Evolutionary conservation across 2,797 vertebrate genomes (phyloP), one percentile per base, ranked within the genome.

Genomic region (Gouania willdenowi): DNA sequence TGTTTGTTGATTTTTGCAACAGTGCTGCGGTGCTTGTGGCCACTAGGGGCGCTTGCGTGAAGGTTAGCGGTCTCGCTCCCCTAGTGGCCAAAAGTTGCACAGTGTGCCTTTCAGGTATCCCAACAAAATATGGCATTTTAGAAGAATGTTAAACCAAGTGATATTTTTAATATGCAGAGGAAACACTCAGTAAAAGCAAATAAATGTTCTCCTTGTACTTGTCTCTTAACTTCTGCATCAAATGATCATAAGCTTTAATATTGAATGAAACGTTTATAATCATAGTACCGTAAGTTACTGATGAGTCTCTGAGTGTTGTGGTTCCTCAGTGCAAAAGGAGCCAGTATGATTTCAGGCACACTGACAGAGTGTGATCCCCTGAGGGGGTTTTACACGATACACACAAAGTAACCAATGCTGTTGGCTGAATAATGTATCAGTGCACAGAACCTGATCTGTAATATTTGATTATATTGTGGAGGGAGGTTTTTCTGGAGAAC

Each of bases 391-490:
- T 53, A 42, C 36, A 41, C 8, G n/a, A n/a, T 46, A 47, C 54
- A 50, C 30, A 35, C 37, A 65, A 73, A 80, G 71, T 73, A 68
- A 66, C 47, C 70, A 79, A 81, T 50, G 38, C 21, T 75, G 70
- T 75, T 26, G 47, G 29, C 53, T 82, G 54, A 83, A 85, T 83
- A 72, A 83, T 84, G 81, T 66, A 81, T 38, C 29, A 35, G 18
- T 49, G 52, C 41, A 33, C 40, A 51, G 35, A 43, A 66, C 62
- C 43, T 40, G 34, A 47, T 51, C 34, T 65, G 51, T 32, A 52
- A 50, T 74, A 75, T 66, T 56, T 37, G 42, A 52, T 17, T 36
- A 9, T 65, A 14, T 20, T 15, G 20, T 30, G 35, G 26, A 39
- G 50, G 41, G 8, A 40, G 20, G n/a, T 17, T 21, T n/a, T 49